Conservation (phyloP, 2,797 vertebrate genomes). For the Meriones psammophilus region DNA sequence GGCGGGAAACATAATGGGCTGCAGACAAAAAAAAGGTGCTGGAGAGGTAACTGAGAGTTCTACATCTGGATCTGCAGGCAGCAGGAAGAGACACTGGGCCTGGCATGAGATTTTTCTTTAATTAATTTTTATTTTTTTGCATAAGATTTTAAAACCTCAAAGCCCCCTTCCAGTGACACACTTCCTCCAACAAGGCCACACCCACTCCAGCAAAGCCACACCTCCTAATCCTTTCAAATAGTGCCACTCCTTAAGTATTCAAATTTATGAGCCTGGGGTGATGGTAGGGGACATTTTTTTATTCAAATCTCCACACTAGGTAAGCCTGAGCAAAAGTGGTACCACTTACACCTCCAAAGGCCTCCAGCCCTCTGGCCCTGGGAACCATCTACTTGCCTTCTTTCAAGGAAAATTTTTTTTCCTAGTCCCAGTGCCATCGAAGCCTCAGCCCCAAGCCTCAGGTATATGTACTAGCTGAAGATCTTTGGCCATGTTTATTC, state of each 20-base stretch:
- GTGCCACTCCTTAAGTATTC: background rate
- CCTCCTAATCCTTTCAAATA: background rate
- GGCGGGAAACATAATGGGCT: background rate
- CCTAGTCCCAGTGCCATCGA: background rate
- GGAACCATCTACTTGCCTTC: background rate
- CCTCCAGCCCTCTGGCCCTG: background rate
- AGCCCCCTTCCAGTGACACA: background rate
- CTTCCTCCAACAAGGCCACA: background rate
- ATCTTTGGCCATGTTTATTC: background rate
- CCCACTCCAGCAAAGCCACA: background rate
- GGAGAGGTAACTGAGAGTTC: background rate
- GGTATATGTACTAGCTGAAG: background rate
- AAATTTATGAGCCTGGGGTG: background rate
- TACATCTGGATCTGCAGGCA: background rate
- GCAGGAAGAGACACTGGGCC: background rate
- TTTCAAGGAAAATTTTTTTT: background rate
- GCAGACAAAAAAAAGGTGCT: background rate
- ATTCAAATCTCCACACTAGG: background rate
- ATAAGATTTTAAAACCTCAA: background rate
- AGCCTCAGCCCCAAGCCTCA: background rate
- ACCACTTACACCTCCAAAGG: background rate
- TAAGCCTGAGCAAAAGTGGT: background rate
- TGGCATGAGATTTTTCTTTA: background rate
- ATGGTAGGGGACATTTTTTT: background rate
- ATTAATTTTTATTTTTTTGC: no score